Percentiles rank a stretch among this genome's conserved stretches.
Conservation (phyloP, 2,113 vertebrate genomes). For the Tachysurus fulvidraco region DNA sequence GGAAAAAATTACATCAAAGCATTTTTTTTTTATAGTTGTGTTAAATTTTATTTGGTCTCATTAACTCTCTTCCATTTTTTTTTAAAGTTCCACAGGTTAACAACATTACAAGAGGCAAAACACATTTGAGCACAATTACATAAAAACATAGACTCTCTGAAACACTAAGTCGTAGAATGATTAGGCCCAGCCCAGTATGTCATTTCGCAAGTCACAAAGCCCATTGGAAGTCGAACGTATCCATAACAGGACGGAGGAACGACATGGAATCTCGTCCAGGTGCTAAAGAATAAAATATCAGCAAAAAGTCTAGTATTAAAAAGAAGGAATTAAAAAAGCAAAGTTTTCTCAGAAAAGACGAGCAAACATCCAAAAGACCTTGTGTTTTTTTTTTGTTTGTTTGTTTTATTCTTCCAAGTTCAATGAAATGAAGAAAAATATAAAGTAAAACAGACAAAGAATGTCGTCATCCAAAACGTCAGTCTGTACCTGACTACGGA, state of each 20-base stretch:
- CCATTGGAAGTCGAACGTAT: conserved; percentile 43
- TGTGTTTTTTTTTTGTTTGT: conserved; percentile 36
- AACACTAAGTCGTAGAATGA: conserved; percentile 67
- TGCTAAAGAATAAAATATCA: neutral
- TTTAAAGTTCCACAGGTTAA: conserved; percentile 74
- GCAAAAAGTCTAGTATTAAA: conserved; percentile 25
- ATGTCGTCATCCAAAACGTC: neutral
- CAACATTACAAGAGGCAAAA: conserved; percentile 68
- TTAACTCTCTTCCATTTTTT: conserved; percentile 56
- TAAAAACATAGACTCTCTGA: conserved; percentile 59
- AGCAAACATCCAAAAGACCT: conserved; percentile 55
- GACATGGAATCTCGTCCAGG: conserved; percentile 38
- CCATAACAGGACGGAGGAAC: neutral
- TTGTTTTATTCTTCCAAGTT: conserved; percentile 20
- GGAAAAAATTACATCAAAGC: conserved; percentile 22
- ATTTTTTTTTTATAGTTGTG: conserved; percentile 57
- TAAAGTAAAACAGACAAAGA: neutral
- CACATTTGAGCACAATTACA: conserved; percentile 63
- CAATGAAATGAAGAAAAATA: neutral
- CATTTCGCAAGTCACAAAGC: conserved; percentile 65
- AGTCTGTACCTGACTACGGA: neutral
- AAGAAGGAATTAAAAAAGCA: conserved; percentile 13
- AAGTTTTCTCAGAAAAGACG: neutral
- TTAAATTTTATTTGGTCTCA: conserved; percentile 78
- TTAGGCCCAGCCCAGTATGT: conserved; percentile 79